Evolutionary conservation across 2,113 vertebrate species (phyloP).

Genomic region (Sturnira hondurensis): DNA sequence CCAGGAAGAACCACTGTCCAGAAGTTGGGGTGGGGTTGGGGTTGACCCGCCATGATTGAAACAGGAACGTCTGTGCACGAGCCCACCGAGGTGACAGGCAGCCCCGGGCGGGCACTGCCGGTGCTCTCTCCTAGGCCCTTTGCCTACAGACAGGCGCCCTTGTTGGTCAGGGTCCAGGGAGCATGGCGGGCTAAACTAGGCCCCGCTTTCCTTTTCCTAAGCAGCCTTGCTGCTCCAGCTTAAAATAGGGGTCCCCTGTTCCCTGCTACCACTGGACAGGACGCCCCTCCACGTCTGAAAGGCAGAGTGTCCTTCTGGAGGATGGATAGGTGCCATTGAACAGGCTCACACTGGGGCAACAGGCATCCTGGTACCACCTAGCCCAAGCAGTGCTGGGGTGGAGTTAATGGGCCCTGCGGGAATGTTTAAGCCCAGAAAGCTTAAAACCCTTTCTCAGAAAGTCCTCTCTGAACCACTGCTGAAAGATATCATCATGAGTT

Average conservation of each 20-base stretch:
- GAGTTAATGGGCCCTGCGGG: neutral
- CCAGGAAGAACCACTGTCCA: neutral
- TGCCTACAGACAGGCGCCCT: neutral
- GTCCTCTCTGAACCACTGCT: neutral
- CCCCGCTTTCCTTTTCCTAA: neutral
- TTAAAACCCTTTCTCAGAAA: neutral
- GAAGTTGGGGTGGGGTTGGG: neutral
- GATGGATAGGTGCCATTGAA: rapidly evolving
- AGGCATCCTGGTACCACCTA: neutral
- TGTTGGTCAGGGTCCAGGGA: neutral
- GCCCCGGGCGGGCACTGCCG: neutral
- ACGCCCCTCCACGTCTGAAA: neutral
- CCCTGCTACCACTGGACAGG: neutral
- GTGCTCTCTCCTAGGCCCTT: neutral
- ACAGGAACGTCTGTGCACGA: neutral
- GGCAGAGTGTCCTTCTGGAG: neutral
- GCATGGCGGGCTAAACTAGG: neutral
- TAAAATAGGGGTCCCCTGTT: neutral
- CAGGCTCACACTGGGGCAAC: neutral
- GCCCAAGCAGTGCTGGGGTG: neutral
- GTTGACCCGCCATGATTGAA: neutral
- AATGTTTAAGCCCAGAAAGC: neutral
- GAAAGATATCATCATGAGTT: neutral
- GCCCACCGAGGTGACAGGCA: neutral
- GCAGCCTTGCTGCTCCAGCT: neutral